Conservation (phyloP, 2,888 invertebrate species). For the Frankliniella intonsa region DNA sequence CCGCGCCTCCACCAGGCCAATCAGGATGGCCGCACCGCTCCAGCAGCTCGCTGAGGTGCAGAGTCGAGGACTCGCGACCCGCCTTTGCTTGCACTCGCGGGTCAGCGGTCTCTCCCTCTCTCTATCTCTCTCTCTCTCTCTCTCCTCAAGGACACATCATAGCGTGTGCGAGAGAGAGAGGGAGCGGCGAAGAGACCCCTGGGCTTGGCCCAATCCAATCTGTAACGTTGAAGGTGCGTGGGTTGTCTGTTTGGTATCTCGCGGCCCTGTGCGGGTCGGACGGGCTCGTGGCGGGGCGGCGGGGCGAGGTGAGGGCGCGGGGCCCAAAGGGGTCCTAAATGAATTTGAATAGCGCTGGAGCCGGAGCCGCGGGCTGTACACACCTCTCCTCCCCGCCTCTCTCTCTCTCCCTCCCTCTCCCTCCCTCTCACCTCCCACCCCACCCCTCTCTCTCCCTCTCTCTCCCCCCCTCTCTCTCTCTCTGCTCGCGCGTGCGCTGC, state of each 20-base stretch:
- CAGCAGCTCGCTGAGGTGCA: too few relatives aligned
- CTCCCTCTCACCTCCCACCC: neutral
- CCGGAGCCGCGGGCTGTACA: neutral
- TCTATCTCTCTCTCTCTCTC: too few relatives aligned
- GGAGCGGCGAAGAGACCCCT: too few relatives aligned
- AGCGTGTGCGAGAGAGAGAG: too few relatives aligned
- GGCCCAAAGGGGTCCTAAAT: neutral
- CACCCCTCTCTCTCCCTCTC: neutral
- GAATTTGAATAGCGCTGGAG: slow-evolving; percentile 3
- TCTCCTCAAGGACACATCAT: too few relatives aligned
- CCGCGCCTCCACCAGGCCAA: too few relatives aligned
- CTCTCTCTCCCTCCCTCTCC: neutral
- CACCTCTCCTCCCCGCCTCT: neutral
- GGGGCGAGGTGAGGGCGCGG: neutral
- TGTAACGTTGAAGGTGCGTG: slow-evolving; percentile 17
- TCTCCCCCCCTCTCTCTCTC: too few relatives aligned
- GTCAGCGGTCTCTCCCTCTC: too few relatives aligned
- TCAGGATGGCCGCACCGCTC: too few relatives aligned
- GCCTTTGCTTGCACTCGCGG: too few relatives aligned
- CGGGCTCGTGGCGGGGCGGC: neutral
- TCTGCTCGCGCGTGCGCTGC: too few relatives aligned
- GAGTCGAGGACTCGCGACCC: too few relatives aligned
- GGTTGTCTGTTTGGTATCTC: slow-evolving; percentile 22
- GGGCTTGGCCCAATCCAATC: neutral
- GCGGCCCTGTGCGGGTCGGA: neutral